phyloP scores from a whole-genome alignment of 2,888 invertebrate species.

The Catonia carolina region DNA sequence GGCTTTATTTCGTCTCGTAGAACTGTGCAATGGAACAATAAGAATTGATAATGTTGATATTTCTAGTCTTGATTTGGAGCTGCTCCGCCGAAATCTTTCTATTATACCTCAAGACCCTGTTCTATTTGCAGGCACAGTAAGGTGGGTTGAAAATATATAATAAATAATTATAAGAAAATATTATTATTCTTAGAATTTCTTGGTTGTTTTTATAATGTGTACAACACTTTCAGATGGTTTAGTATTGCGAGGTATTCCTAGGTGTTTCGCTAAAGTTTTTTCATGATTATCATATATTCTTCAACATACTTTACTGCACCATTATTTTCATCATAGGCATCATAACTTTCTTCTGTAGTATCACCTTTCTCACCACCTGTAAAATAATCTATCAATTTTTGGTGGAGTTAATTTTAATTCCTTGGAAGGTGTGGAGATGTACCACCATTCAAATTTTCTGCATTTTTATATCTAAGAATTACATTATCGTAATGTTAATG shows the following conservation, averaged over 20 bases:
- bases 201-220: no score
- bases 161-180: no score
- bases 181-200: no score
- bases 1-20: conserved; percentile 53
- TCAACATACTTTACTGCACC: neutral
- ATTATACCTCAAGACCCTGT: conserved; percentile 58
- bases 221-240: no score
- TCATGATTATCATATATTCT: conserved; percentile 3
- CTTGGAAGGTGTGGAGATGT: neutral
- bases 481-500: conserved; percentile 7
- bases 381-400: neutral
- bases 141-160: no score
- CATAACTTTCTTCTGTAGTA: neutral
- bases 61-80: conserved; percentile 43
- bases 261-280: neutral
- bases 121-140: conserved; percentile 52
- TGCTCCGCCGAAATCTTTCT: conserved; percentile 47
- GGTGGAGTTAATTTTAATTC: neutral
- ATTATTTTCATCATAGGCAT: neutral
- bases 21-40: conserved; percentile 48
- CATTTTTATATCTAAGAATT: neutral
- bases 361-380: conserved; percentile 3
- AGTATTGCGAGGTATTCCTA: no score
- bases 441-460: neutral
- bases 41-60: conserved; percentile 50